Evolutionary conservation across 2,797 vertebrate genomes (phyloP).

Genomic region (Hemibagrus guttatus): DNA sequence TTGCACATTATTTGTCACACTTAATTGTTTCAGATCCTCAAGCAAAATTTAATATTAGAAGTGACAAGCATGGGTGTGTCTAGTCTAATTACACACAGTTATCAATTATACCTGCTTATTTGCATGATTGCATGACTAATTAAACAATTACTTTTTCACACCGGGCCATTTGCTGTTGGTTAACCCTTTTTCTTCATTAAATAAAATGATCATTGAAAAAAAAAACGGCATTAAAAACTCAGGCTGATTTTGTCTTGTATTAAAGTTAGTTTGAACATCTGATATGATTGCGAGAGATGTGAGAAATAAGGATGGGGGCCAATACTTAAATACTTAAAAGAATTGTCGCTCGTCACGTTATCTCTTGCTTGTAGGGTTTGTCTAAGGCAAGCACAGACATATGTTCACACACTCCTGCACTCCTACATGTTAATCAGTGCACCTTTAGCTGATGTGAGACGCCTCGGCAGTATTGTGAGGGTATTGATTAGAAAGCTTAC

Average conservation of each 20-base stretch:
- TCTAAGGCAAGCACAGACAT: constrained; percentile 5
- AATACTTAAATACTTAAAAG: neutral
- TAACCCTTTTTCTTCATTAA: neutral
- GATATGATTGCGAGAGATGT: neutral
- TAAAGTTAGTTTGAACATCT: neutral
- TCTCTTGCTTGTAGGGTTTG: neutral
- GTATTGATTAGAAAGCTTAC: constrained; percentile 48
- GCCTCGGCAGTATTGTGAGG: neutral
- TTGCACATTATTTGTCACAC: neutral
- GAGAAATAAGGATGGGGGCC: neutral
- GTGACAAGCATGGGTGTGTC: neutral
- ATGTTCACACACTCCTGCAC: constrained; percentile 3
- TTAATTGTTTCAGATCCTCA: neutral
- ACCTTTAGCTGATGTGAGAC: neutral
- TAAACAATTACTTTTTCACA: neutral
- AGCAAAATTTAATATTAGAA: neutral
- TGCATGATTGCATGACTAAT: constrained; percentile 4
- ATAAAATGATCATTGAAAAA: neutral
- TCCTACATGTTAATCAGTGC: neutral
- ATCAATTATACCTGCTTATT: neutral
- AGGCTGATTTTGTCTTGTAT: neutral
- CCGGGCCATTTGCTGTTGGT: neutral
- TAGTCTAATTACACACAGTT: neutral
- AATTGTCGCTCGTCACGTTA: neutral
- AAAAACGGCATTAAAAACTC: neutral